Evolutionary conservation across 2,797 vertebrate genomes (phyloP).

Genomic region (Galaxias olidus): DNA sequence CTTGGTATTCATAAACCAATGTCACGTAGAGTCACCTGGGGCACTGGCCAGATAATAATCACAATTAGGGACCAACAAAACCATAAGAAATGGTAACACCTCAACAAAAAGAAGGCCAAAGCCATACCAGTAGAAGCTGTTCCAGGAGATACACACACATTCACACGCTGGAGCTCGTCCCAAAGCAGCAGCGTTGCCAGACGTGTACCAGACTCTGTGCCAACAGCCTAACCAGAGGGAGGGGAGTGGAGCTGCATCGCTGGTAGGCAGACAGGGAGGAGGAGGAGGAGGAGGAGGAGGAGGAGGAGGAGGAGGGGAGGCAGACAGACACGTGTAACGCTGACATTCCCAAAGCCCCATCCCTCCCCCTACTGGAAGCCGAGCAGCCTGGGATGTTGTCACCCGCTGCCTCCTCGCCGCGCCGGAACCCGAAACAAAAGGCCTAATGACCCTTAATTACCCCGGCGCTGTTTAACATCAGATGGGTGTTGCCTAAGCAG

Average conservation of each 20-base stretch:
- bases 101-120: no score
- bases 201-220: constrained; percentile 67
- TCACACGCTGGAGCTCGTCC: constrained; percentile 39
- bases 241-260: constrained; percentile 52
- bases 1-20: no score
- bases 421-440: constrained; percentile 76
- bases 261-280: neutral
- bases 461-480: constrained; percentile 77
- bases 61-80: no score
- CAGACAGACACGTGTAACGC: constrained; percentile 48
- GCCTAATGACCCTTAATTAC: constrained; percentile 81
- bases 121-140: no score
- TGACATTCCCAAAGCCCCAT: constrained; percentile 67
- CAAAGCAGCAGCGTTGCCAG: constrained; percentile 56
- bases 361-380: constrained; percentile 51
- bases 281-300: constrained; percentile 36
- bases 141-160: no score
- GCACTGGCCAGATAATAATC: no score
- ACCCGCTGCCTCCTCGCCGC: constrained; percentile 46
- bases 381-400: constrained; percentile 43
- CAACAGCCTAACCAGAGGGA: constrained; percentile 47
- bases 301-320: constrained; percentile 49
- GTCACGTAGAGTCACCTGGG: no score
- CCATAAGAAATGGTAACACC: no score
- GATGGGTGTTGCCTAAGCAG: constrained; percentile 76